phyloP scores from a whole-genome alignment of 2,113 vertebrate species.

The Vulpes vulpes region DNA sequence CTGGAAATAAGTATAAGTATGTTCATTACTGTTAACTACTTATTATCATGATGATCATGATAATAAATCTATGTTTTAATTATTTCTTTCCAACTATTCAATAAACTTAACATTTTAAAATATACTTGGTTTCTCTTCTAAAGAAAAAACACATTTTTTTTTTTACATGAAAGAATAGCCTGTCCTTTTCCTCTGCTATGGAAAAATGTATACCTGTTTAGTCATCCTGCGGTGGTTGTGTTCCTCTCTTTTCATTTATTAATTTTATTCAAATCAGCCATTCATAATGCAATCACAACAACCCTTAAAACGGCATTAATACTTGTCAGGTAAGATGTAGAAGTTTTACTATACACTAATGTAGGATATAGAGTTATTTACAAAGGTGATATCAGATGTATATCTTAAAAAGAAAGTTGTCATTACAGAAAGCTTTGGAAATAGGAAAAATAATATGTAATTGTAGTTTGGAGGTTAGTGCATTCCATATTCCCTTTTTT shows the following conservation, averaged over 20 bases:
- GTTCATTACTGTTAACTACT: conserved; percentile 65
- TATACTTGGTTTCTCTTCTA: background rate
- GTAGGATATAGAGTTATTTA: background rate
- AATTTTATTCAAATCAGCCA: conserved; percentile 33
- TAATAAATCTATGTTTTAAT: conserved; percentile 55
- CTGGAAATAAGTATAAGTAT: conserved; percentile 71
- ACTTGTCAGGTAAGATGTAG: background rate
- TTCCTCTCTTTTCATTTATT: conserved; percentile 22
- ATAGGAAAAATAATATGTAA: background rate
- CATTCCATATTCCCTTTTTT: background rate
- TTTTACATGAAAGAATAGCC: background rate
- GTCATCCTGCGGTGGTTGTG: background rate
- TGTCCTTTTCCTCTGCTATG: background rate
- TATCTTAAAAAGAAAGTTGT: background rate
- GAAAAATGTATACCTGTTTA: background rate
- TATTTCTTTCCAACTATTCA: conserved; percentile 61
- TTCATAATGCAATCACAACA: background rate
- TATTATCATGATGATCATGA: conserved; percentile 46
- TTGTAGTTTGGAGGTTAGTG: background rate
- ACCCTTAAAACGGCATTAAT: background rate
- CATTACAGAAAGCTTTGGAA: background rate
- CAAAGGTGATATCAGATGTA: background rate
- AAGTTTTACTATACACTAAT: background rate
- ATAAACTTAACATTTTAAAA: conserved; percentile 44
- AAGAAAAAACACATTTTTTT: background rate